Conservation (phyloP, 2,888 invertebrate species). For the Mythimna lalbum region DNA sequence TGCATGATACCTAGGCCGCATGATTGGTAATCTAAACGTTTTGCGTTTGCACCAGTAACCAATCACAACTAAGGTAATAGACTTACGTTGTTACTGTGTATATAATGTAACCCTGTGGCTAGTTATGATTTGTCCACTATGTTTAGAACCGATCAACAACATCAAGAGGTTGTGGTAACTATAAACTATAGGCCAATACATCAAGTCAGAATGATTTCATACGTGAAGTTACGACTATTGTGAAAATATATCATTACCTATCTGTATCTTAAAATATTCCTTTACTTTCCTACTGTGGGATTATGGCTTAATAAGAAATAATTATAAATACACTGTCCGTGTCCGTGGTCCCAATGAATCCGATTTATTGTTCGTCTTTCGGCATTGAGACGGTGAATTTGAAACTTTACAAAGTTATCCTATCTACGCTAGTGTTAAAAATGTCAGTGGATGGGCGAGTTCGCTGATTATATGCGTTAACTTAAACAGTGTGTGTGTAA, state of each 20-base stretch:
- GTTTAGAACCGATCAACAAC: slow-evolving; percentile 37
- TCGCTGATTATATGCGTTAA: slow-evolving; percentile 66
- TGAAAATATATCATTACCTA: slow-evolving; percentile 73
- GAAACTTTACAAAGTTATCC: slow-evolving; percentile 81
- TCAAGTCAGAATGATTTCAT: slow-evolving; percentile 37
- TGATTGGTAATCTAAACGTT: slow-evolving; percentile 22
- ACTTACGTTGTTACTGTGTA: slow-evolving; percentile 20
- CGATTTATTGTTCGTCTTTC: slow-evolving; percentile 48
- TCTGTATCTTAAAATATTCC: slow-evolving; percentile 73
- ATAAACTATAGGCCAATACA: slow-evolving; percentile 64
- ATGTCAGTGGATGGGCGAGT: slow-evolving; percentile 75
- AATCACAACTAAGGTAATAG: slow-evolving; percentile 21
- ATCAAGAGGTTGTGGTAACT: slow-evolving; percentile 40
- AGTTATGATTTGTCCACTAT: slow-evolving; percentile 13
- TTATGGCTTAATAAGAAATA: slow-evolving; percentile 58
- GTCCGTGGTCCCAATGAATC: slow-evolving; percentile 68
- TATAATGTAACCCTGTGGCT: slow-evolving; percentile 34
- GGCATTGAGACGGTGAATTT: slow-evolving; percentile 74
- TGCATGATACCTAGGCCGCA: slow-evolving; percentile 53
- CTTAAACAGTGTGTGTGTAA: slow-evolving; percentile 53
- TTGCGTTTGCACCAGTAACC: slow-evolving; percentile 19
- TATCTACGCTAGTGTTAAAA: slow-evolving; percentile 86
- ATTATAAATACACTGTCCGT: slow-evolving; percentile 47
- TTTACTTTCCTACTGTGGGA: slow-evolving; percentile 61
- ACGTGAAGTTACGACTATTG: slow-evolving; percentile 61